Conservation (phyloP, 1,140 invertebrate genomes). For the Luehdorfia chinensis region DNA sequence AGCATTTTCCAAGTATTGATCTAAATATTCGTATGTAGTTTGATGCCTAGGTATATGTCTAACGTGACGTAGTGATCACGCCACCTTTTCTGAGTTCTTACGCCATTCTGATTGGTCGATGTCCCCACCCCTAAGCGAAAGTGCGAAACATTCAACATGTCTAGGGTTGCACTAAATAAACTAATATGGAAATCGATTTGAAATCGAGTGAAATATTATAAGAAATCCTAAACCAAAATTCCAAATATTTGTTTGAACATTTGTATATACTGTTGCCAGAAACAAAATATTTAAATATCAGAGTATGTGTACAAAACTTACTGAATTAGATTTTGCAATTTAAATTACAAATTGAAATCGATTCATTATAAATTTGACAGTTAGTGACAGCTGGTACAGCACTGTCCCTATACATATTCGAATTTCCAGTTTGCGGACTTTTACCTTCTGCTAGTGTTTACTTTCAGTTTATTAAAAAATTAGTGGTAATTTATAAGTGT, state of each 20-base stretch:
- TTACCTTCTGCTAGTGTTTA: conserved; percentile 59
- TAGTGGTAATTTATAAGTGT: conserved; percentile 69
- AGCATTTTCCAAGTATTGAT: conserved; percentile 28
- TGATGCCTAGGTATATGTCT: conserved; percentile 38
- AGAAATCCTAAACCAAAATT: background rate
- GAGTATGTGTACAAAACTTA: background rate
- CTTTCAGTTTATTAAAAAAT: conserved; percentile 56
- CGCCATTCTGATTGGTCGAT: conserved; percentile 54
- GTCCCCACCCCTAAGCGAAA: conserved; percentile 51
- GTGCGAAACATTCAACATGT: conserved; percentile 61
- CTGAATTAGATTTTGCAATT: background rate
- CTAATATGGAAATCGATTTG: conserved; percentile 22
- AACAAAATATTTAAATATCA: no score
- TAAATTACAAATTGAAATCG: conserved; percentile 13
- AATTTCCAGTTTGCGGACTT: conserved; percentile 46
- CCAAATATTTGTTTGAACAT: no score
- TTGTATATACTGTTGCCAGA: no score
- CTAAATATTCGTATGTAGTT: conserved; percentile 21
- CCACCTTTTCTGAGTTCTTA: conserved; percentile 58
- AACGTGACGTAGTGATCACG: conserved; percentile 70
- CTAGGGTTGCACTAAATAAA: conserved; percentile 37
- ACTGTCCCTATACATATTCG: conserved; percentile 40
- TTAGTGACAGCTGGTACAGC: conserved; percentile 19
- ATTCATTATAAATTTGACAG: conserved; percentile 32
- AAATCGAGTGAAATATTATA: conserved; percentile 6